These are phyloP conservation scores for Zalophus californianus DNA, from an alignment of 2,797 vertebrate genomes.

Conservation along the genomic window DNA sequence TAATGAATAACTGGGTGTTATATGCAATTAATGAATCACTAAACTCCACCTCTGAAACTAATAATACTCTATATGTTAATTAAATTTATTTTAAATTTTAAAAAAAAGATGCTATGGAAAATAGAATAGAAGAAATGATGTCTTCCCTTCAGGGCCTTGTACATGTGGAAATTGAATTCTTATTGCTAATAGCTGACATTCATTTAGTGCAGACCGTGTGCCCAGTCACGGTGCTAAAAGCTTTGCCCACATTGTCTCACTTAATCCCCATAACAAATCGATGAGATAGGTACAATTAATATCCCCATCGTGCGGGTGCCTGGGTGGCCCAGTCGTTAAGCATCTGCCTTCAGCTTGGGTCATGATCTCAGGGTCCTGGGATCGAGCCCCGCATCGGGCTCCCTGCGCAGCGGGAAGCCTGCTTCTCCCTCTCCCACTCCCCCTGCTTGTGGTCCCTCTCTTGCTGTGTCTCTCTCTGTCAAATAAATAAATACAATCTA, in stretches of 20 bases:
- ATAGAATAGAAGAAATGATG: not conserved
- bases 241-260: not conserved
- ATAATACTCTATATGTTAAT: not conserved
- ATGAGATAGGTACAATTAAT: not conserved
- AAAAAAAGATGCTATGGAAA: not conserved
- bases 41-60: not conserved
- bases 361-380: no score
- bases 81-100: not conserved
- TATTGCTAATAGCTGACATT: not conserved
- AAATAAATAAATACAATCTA: no score
- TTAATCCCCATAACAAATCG: not conserved
- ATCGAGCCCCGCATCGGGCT: no score
- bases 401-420: no score
- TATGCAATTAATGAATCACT: not conserved
- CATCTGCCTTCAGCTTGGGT: no score
- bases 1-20: not conserved
- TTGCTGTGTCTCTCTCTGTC: no score
- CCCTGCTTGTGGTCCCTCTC: no score
- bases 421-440: no score
- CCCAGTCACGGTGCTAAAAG: not conserved
- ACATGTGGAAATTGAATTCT: not conserved
- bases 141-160: not conserved
- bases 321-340: no score
- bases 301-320: not conserved
- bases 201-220: not conserved